Evolutionary conservation across 1,140 invertebrate species (phyloP).

Genomic region (Phenacoccus solenopsis): DNA sequence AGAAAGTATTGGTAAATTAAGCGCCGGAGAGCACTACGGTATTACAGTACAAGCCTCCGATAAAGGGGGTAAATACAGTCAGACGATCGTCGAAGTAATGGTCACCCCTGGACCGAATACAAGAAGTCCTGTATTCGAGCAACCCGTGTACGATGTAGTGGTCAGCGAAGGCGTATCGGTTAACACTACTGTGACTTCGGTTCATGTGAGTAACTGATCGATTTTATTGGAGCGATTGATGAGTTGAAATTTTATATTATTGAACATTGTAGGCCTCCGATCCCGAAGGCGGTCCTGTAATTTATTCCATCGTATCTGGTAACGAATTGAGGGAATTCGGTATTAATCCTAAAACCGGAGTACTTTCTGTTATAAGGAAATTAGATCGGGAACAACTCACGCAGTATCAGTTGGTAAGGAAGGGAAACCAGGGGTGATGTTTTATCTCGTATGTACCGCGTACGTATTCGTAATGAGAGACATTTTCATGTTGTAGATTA

Average conservation of each 20-base stretch:
- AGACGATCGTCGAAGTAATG: slow-evolving; percentile 71
- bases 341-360: slow-evolving; percentile 65
- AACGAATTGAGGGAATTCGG: slow-evolving; percentile 74
- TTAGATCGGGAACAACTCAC: slow-evolving; percentile 76
- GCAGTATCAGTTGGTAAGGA: slow-evolving; percentile 61
- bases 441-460: too few species aligned
- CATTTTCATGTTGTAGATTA: slow-evolving; percentile 39
- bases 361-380: slow-evolving; percentile 67
- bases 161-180: slow-evolving; percentile 77
- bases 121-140: slow-evolving; percentile 63
- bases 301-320: slow-evolving; percentile 70
- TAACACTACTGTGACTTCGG: slow-evolving; percentile 58
- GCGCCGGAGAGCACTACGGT: slow-evolving; percentile 76
- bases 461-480: too few species aligned
- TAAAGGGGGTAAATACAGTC: slow-evolving; percentile 37
- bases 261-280: slow-evolving; percentile 53
- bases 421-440: too few species aligned
- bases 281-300: slow-evolving; percentile 75
- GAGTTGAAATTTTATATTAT: slow-evolving; percentile 22
- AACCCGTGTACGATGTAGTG: slow-evolving; percentile 66
- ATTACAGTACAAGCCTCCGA: slow-evolving; percentile 59
- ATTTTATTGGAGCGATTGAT: background rate
- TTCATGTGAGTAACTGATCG: background rate
- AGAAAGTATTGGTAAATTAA: slow-evolving; percentile 45
- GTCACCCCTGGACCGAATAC: slow-evolving; percentile 73